Evolutionary conservation across 2,113 vertebrate species (phyloP).

Genomic region (Marmota monax): DNA sequence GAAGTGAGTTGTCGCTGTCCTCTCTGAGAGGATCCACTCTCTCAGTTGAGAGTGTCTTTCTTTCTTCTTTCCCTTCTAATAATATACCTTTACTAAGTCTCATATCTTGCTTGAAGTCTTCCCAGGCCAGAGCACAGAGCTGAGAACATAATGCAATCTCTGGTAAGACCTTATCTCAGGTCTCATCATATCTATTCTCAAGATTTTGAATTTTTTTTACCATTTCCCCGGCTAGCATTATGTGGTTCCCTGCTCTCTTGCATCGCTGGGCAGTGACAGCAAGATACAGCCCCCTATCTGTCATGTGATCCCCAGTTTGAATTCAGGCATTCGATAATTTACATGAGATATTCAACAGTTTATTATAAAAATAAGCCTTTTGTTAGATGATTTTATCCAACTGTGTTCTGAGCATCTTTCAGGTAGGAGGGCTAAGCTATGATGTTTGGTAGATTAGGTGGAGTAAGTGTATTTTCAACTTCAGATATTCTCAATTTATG

Average conservation of each 20-base stretch:
- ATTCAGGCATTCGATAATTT: neutral
- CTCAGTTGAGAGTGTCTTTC: too few species aligned
- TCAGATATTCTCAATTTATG: neutral
- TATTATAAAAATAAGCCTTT: neutral
- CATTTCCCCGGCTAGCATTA: neutral
- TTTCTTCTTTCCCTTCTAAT: too few species aligned
- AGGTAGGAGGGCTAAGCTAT: neutral
- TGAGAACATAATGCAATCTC: too few species aligned
- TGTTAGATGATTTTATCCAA: neutral
- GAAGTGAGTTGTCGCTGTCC: too few species aligned
- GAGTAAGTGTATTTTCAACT: neutral
- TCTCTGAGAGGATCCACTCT: too few species aligned
- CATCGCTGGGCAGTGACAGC: neutral
- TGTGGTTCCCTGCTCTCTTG: neutral
- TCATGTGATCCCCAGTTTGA: neutral
- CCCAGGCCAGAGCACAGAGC: too few species aligned
- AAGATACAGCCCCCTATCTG: neutral
- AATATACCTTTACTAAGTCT: too few species aligned
- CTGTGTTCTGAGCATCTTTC: neutral
- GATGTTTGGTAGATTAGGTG: neutral
- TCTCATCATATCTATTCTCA: too few species aligned
- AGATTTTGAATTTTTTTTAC: neutral
- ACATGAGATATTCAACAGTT: neutral
- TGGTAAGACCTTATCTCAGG: too few species aligned
- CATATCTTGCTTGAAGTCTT: too few species aligned